Evolutionary conservation across 2,113 vertebrate species (phyloP).

Genomic region (Dicentrarchus labrax): DNA sequence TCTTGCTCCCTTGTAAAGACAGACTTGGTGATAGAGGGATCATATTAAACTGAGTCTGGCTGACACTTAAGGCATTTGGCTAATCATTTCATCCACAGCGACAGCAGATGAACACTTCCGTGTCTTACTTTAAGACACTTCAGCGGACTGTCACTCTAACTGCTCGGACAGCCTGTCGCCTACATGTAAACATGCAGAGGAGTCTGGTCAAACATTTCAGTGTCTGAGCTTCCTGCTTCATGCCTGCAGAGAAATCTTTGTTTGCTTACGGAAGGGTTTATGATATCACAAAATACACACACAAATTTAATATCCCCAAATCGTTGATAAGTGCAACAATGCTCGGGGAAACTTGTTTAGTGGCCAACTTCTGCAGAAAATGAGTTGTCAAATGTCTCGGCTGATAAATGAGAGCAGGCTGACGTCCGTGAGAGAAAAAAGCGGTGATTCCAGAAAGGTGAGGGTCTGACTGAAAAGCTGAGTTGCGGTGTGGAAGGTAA

Average conservation of each 20-base stretch:
- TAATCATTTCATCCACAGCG: background rate
- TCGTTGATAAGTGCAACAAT: conserved; percentile 36
- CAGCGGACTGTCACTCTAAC: background rate
- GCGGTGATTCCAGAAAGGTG: conserved; percentile 47
- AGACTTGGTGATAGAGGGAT: conserved; percentile 1
- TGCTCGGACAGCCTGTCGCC: conserved; percentile 9
- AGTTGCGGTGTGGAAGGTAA: conserved; percentile 54
- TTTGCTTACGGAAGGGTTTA: conserved; percentile 34
- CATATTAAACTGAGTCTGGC: background rate
- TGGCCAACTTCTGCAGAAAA: conserved; percentile 31
- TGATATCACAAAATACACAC: conserved; percentile 21
- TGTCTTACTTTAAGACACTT: background rate
- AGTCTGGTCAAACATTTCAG: conserved; percentile 29
- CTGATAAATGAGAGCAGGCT: conserved; percentile 49
- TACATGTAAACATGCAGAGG: conserved; percentile 26
- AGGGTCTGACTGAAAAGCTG: conserved; percentile 32
- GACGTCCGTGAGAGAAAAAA: conserved; percentile 9
- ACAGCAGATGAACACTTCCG: background rate
- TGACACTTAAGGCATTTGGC: background rate
- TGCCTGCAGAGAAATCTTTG: conserved; percentile 12
- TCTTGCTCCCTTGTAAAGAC: background rate
- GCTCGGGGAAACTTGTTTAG: conserved; percentile 37
- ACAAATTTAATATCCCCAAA: conserved; percentile 23
- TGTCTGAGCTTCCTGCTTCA: conserved; percentile 24
- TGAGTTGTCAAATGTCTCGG: conserved; percentile 43